These are phyloP conservation scores for Teleiodes luculella DNA, from an alignment of 2,888 invertebrate species.

Conservation along the genomic window DNA sequence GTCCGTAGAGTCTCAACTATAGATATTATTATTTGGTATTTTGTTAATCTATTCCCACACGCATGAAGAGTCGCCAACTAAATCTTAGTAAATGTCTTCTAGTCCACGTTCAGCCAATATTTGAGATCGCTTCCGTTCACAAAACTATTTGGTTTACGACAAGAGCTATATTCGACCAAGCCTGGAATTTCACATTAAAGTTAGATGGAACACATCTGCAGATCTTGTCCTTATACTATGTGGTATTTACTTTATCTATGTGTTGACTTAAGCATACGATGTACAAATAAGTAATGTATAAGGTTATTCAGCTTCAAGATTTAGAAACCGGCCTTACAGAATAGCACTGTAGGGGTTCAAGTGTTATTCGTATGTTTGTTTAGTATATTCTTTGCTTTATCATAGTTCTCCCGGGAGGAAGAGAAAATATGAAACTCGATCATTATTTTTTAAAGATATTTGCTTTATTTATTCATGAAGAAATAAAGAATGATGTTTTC, in stretches of 20 bases:
- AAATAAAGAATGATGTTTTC: too few relatives aligned
- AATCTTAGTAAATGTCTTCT: constrained; percentile 48
- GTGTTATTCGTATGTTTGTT: too few relatives aligned
- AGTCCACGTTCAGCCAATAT: constrained; percentile 68
- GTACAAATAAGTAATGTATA: not conserved
- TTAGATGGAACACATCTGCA: not conserved
- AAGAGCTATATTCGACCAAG: constrained; percentile 36
- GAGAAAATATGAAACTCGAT: too few relatives aligned
- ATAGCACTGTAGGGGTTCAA: too few relatives aligned
- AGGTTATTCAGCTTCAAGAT: too few relatives aligned
- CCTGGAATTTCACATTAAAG: constrained; percentile 26
- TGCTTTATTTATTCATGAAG: too few relatives aligned
- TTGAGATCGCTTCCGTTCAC: constrained; percentile 53
- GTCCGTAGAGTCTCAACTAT: not conserved
- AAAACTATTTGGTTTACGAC: constrained; percentile 59
- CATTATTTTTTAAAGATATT: too few relatives aligned
- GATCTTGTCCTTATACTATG: not conserved
- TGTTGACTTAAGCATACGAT: not conserved
- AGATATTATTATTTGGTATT: not conserved
- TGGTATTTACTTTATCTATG: not conserved
- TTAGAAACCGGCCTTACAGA: too few relatives aligned
- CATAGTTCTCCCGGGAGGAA: too few relatives aligned
- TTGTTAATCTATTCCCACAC: constrained; percentile 33
- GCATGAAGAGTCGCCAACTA: constrained; percentile 40
- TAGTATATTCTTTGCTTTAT: too few relatives aligned